A percentile compares a stretch with the other conserved stretches of the same genome.
These are phyloP conservation scores for Erpornis zantholeuca DNA, from an alignment of 2,113 vertebrate genomes.

Conservation along the genomic window DNA sequence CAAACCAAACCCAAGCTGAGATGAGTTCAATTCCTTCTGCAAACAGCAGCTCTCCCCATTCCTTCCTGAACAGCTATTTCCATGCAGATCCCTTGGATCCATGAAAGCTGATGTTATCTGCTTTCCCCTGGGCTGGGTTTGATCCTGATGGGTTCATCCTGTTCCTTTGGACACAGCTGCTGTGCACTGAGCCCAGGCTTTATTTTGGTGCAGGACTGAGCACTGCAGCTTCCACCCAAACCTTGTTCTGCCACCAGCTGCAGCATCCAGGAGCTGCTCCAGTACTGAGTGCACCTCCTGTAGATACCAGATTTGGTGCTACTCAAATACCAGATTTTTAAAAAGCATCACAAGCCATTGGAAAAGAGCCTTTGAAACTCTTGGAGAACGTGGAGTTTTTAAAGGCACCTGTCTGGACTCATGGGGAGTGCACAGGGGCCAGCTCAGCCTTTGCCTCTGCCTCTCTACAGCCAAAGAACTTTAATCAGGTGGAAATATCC, in stretches of 20 bases:
- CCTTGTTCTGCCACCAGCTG: not conserved
- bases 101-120: not conserved
- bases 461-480: not conserved
- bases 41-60: not conserved
- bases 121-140: not conserved
- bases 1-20: not conserved
- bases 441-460: not conserved
- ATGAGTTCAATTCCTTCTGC: not conserved
- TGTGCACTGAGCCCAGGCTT: not conserved
- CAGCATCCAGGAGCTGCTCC: not conserved
- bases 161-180: not conserved
- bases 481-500: not conserved
- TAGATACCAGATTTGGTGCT: not conserved
- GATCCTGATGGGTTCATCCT: rapidly evolving
- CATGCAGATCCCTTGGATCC: not conserved
- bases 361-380: not conserved
- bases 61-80: not conserved
- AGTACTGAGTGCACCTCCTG: not conserved
- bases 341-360: not conserved
- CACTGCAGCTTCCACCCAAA: not conserved
- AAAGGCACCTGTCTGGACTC: not conserved
- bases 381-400: rapidly evolving
- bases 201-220: not conserved
- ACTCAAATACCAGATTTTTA: not conserved
- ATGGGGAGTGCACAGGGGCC: not conserved